phyloP scores from a whole-genome alignment of 1,140 invertebrate species.

The Drosophila ercepeae region DNA sequence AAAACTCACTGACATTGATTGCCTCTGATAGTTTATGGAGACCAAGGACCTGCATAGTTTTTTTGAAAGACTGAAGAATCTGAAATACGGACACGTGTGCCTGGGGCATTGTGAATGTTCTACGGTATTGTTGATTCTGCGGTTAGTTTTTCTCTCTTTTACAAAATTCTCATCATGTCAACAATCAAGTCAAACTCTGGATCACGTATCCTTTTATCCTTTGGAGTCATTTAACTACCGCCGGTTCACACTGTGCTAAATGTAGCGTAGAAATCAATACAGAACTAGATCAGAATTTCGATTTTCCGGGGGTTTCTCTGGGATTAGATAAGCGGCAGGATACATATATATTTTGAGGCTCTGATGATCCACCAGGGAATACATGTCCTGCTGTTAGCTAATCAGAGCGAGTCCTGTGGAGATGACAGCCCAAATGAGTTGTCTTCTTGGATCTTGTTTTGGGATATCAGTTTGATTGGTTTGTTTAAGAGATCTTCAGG shows the following conservation, averaged over 20 bases:
- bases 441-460: neutral
- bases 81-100: conserved; percentile 54
- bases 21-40: conserved; percentile 69
- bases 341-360: conserved; percentile 2
- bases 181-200: conserved; percentile 67
- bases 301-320: neutral
- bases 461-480: neutral
- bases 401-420: conserved; percentile 27
- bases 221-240: conserved; percentile 65
- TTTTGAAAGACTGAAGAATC: no score
- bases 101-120: conserved; percentile 21
- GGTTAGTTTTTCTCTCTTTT: conserved; percentile 57
- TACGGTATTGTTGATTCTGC: conserved; percentile 63
- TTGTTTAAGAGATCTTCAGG: neutral
- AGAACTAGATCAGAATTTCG: conserved; percentile 28
- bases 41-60: conserved; percentile 7
- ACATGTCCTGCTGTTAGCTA: conserved; percentile 42
- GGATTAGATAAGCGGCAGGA: conserved; percentile 11
- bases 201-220: conserved; percentile 1
- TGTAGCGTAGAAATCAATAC: conserved; percentile 59
- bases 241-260: conserved; percentile 70
- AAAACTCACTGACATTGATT: conserved; percentile 71
- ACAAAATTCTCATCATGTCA: conserved; percentile 51
- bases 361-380: neutral
- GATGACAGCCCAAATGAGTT: conserved; percentile 36